Evolutionary conservation across 1,140 invertebrate species (phyloP).

Genomic region (Ectropis grisescens): DNA sequence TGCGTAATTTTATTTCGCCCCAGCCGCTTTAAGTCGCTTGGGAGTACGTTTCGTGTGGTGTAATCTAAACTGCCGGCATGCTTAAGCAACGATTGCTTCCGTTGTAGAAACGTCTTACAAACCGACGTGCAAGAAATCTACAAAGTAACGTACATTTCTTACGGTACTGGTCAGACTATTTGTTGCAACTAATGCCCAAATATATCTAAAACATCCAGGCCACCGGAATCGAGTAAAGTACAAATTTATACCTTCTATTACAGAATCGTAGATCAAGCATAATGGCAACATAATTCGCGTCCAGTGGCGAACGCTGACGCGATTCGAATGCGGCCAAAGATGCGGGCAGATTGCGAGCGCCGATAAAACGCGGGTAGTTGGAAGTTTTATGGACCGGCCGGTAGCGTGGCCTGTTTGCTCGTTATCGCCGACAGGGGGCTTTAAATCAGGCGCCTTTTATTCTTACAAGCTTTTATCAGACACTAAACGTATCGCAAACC

Average conservation of each 20-base stretch:
- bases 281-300: conserved; percentile 48
- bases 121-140: no score
- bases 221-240: no score
- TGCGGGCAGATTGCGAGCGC: conserved; percentile 37
- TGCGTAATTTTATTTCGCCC: conserved; percentile 42
- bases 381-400: conserved; percentile 43
- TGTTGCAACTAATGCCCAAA: no score
- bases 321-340: conserved; percentile 32
- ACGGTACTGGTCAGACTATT: no score
- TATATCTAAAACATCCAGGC: no score
- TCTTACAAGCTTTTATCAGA: conserved; percentile 37
- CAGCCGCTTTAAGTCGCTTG: conserved; percentile 13
- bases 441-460: conserved; percentile 47
- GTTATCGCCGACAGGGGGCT: conserved; percentile 41
- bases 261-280: conserved; percentile 26
- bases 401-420: conserved; percentile 35
- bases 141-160: no score
- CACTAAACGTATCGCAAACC: conserved; percentile 9
- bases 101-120: no score
- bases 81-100: conserved; percentile 1
- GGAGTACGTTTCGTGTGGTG: conserved; percentile 16
- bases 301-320: conserved; percentile 32
- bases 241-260: conserved; percentile 7
- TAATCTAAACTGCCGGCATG: conserved; percentile 15
- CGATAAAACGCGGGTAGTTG: conserved; percentile 47